Conservation (phyloP, 1,140 invertebrate species). For the Fragariocoptes setiger region DNA sequence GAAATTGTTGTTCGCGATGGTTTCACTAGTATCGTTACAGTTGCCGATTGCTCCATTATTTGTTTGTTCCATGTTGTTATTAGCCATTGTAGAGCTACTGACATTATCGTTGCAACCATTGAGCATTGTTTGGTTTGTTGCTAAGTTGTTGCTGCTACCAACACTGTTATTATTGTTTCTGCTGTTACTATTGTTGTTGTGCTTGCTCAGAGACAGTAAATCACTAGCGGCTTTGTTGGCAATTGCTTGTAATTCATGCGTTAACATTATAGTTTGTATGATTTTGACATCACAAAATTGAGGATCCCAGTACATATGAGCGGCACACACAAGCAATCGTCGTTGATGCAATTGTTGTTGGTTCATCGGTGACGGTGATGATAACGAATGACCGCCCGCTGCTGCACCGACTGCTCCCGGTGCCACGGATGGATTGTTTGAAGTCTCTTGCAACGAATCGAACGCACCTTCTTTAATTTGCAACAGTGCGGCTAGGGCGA, state of each 20-base stretch:
- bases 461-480: constrained; percentile 67
- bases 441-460: constrained; percentile 1
- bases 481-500: constrained; percentile 69
- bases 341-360: constrained; percentile 19
- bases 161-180: neutral
- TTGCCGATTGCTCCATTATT: constrained; percentile 15
- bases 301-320: constrained; percentile 98
- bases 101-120: constrained; percentile 6
- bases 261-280: constrained; percentile 97
- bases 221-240: constrained; percentile 33
- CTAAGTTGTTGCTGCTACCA: neutral
- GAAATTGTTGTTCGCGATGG: too few relatives aligned
- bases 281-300: constrained; percentile 99
- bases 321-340: constrained; percentile 72
- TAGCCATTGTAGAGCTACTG: neutral
- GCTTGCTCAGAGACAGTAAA: constrained; percentile 15
- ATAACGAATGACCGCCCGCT: too few relatives aligned
- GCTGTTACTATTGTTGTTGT: neutral
- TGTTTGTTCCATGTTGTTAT: constrained; percentile 5
- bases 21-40: too few relatives aligned
- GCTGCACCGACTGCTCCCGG: neutral
- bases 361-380: neutral
- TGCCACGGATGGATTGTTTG: neutral
- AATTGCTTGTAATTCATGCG: constrained; percentile 45
- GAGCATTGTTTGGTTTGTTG: neutral